A percentile compares a stretch with the other conserved stretches of the same genome.
These are phyloP conservation scores for Schizopygopsis malacanthus DNA, from an alignment of 2,797 vertebrate species.

Conservation along the genomic window DNA sequence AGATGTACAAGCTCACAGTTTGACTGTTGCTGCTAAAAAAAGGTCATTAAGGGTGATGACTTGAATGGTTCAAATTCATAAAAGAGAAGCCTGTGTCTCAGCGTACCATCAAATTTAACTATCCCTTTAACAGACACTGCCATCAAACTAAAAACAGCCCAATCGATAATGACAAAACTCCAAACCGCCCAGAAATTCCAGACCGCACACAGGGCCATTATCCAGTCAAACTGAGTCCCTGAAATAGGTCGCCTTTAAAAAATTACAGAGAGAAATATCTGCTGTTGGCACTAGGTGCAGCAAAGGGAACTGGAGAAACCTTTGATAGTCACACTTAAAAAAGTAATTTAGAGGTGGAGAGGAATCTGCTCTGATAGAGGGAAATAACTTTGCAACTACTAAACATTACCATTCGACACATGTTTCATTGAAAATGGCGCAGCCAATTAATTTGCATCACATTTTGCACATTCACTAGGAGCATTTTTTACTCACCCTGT, in stretches of 20 bases:
- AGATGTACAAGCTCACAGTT: conserved; percentile 46
- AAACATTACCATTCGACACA: conserved; percentile 41
- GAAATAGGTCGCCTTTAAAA: conserved; percentile 41
- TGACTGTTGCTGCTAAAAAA: conserved; percentile 62
- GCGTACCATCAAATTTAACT: conserved; percentile 71
- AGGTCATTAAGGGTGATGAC: conserved; percentile 62
- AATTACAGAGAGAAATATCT: conserved; percentile 33
- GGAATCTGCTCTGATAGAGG: conserved; percentile 35
- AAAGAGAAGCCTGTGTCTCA: conserved; percentile 65
- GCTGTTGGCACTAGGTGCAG: conserved; percentile 35
- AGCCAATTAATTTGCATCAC: conserved; percentile 21
- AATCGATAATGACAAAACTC: conserved; percentile 62
- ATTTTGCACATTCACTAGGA: conserved; percentile 37
- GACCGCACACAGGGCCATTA: conserved; percentile 35
- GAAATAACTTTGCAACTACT: conserved; percentile 37
- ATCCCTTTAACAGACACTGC: conserved; percentile 65
- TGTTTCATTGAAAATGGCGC: conserved; percentile 16
- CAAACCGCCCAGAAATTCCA: conserved; percentile 48
- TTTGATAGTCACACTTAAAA: conserved; percentile 47
- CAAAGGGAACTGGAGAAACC: conserved; percentile 14
- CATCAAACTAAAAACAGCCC: conserved; percentile 67
- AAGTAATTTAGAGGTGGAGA: conserved; percentile 37
- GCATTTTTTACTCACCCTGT: conserved; percentile 20
- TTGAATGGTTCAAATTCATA: conserved; percentile 66
- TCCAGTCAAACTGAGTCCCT: conserved; percentile 47